Percentiles rank a stretch among this genome's conserved stretches.
Conservation (phyloP, 2,888 invertebrate species). For the Lycia hirtaria region DNA sequence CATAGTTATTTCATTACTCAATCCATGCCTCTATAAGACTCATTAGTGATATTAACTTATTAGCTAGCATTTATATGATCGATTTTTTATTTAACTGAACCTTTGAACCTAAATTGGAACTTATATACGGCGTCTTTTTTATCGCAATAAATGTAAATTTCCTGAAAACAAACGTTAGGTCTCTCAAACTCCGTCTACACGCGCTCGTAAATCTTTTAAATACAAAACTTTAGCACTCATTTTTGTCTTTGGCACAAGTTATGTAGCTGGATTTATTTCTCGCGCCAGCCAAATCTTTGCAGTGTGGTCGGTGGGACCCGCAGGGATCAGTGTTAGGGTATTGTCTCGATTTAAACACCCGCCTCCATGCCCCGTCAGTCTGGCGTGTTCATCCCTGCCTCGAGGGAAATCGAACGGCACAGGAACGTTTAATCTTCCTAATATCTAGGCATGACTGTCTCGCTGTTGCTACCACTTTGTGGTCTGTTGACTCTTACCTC, state of each 20-base stretch:
- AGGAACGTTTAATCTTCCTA: conserved; percentile 56
- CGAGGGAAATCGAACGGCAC: conserved; percentile 59
- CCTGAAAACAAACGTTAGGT: background rate
- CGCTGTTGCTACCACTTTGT: background rate
- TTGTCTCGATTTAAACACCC: conserved; percentile 56
- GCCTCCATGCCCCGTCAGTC: conserved; percentile 52
- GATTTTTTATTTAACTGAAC: too few relatives aligned
- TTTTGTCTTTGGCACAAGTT: conserved; percentile 20
- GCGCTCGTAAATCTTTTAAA: conserved; percentile 13
- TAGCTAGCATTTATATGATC: too few relatives aligned
- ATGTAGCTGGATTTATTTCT: conserved; percentile 36
- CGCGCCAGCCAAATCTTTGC: conserved; percentile 40
- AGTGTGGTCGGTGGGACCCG: conserved; percentile 38
- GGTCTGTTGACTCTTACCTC: background rate
- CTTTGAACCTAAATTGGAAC: too few relatives aligned
- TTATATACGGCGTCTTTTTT: background rate
- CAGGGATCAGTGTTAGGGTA: conserved; percentile 48
- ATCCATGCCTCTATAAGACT: conserved; percentile 1
- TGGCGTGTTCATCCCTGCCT: conserved; percentile 51
- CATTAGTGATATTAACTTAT: background rate
- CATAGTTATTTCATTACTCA: conserved; percentile 29
- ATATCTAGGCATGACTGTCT: conserved; percentile 40
- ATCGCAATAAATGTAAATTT: background rate
- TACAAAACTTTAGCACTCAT: conserved; percentile 16
- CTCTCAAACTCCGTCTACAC: background rate